phyloP scores from a whole-genome alignment of 2,797 vertebrate species.

The Austrolebias charrua region DNA sequence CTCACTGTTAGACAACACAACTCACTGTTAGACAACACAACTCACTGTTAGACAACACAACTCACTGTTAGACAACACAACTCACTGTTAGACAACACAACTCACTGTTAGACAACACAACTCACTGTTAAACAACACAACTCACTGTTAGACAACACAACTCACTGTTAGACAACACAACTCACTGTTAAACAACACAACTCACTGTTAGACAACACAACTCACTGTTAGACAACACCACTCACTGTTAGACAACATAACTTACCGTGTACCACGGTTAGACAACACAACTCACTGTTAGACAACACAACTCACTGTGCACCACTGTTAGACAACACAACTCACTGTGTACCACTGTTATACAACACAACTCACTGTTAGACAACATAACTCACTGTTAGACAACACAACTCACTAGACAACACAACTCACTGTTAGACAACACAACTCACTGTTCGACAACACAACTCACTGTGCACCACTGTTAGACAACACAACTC shows the following conservation, averaged over 20 bases:
- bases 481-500: background rate
- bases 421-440: background rate
- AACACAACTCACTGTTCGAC: background rate
- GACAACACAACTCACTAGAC: no score
- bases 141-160: no score
- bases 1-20: no score
- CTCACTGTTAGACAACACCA: no score
- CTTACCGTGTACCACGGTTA: background rate
- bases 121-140: background rate
- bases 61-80: background rate
- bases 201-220: background rate
- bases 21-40: background rate
- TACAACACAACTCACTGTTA: background rate
- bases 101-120: background rate
- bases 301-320: background rate
- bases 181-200: no score
- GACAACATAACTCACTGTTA: no score
- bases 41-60: no score
- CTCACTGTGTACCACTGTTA: background rate
- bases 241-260: background rate
- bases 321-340: background rate
- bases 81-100: no score
- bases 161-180: background rate
- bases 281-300: no score
- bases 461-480: background rate